Percentiles rank a stretch among this genome's conserved stretches.
phyloP scores from a whole-genome alignment of 2,797 vertebrate species.

The Coilia nasus region DNA sequence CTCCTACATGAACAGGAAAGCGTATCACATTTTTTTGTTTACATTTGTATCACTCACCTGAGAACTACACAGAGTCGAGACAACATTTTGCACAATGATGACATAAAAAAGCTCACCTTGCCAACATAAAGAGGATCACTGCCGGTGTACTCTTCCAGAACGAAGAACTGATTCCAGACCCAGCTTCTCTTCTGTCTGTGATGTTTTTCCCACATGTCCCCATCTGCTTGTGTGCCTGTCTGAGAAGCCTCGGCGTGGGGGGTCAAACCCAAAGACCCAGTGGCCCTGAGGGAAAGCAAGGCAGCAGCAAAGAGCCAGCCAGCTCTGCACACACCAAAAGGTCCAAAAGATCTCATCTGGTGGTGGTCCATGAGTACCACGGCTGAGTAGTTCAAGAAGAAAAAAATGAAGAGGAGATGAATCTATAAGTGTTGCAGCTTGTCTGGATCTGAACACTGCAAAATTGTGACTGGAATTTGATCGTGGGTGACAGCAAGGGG shows the following conservation, averaged over 20 bases:
- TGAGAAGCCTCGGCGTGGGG: constrained; percentile 67
- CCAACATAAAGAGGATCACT: constrained; percentile 95
- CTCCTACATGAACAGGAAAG: too few species aligned
- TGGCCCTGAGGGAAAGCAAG: constrained; percentile 82
- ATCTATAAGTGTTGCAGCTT: not conserved
- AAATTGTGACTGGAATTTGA: constrained; percentile 51
- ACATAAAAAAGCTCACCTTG: constrained; percentile 81
- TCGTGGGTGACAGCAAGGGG: constrained; percentile 72
- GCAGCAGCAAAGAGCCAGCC: constrained; percentile 69
- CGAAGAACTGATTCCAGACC: constrained; percentile 99
- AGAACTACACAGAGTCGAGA: not conserved
- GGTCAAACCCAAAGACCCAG: constrained; percentile 77
- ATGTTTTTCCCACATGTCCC: constrained; percentile 71
- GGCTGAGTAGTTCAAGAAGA: constrained; percentile 30
- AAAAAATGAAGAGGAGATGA: not conserved
- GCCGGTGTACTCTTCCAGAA: constrained; percentile 96
- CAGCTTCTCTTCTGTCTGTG: constrained; percentile 92
- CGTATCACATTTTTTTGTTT: too few species aligned
- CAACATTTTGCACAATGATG: not conserved
- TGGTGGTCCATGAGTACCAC: constrained; percentile 59
- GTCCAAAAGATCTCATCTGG: constrained; percentile 84
- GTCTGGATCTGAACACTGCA: not conserved
- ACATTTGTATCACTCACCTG: not conserved
- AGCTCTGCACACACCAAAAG: constrained; percentile 62
- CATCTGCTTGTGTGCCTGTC: constrained; percentile 56